phyloP scores from a whole-genome alignment of 2,888 invertebrate genomes.

The Hylaea fasciaria region DNA sequence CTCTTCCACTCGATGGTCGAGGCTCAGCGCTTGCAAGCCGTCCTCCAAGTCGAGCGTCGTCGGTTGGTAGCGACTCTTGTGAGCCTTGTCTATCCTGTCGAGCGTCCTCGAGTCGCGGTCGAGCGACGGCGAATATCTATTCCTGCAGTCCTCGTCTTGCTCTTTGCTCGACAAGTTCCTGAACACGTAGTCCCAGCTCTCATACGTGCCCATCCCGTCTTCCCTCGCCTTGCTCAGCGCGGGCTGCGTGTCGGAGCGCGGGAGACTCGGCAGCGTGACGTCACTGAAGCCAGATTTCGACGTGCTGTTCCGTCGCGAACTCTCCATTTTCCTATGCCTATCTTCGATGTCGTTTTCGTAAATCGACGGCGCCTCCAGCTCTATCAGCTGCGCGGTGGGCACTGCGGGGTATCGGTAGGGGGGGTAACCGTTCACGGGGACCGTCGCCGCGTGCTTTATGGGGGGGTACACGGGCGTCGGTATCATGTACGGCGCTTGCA shows the following conservation, averaged over 20 bases:
- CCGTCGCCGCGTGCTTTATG: conserved; percentile 75
- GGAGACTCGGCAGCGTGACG: conserved; percentile 72
- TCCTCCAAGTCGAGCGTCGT: conserved; percentile 84
- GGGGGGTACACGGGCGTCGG: conserved; percentile 76
- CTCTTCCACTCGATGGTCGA: conserved; percentile 81
- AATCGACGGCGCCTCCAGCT: conserved; percentile 81
- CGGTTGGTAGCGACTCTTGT: conserved; percentile 79
- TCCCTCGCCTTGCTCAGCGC: conserved; percentile 83
- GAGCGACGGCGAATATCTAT: conserved; percentile 85
- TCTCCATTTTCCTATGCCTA: conserved; percentile 59
- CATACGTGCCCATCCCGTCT: conserved; percentile 88
- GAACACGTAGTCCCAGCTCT: conserved; percentile 93
- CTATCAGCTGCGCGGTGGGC: conserved; percentile 88
- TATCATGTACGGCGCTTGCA: conserved; percentile 78
- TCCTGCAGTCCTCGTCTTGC: conserved; percentile 87
- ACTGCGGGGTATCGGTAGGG: conserved; percentile 81
- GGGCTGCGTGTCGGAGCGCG: conserved; percentile 80
- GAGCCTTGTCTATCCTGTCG: conserved; percentile 75
- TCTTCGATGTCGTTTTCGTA: conserved; percentile 68
- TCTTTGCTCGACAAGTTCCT: conserved; percentile 90
- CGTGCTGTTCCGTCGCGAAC: conserved; percentile 69
- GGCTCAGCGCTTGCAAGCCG: conserved; percentile 79
- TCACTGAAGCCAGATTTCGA: conserved; percentile 76
- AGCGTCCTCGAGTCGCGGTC: conserved; percentile 78
- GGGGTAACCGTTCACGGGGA: conserved; percentile 80